A percentile compares a stretch with the other conserved stretches of the same genome.
Conservation (phyloP, 2,888 invertebrate species). For the Apamea crenata region DNA sequence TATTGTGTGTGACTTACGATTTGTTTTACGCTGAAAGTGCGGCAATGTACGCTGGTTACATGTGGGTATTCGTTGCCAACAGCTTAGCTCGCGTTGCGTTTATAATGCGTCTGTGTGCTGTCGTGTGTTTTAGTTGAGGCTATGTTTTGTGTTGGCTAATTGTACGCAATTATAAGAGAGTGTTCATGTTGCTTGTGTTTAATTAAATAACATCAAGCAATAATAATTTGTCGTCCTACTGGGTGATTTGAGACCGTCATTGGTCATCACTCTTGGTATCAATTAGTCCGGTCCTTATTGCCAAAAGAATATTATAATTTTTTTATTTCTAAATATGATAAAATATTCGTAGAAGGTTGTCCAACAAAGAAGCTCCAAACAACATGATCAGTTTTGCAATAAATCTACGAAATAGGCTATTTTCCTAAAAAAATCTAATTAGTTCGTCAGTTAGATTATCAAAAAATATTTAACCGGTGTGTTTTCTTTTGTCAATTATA, state of each 20-base stretch:
- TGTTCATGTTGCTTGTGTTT: background rate
- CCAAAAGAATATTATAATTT: background rate
- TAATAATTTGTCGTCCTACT: background rate
- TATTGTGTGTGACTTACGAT: conserved; percentile 65
- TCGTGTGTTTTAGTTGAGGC: conserved; percentile 18
- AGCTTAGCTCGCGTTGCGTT: conserved; percentile 41
- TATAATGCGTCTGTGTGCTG: conserved; percentile 28
- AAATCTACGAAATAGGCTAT: background rate
- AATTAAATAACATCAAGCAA: background rate
- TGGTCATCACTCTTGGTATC: background rate
- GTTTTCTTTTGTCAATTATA: too few species aligned
- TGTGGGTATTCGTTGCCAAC: conserved; percentile 46
- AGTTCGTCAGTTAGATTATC: too few species aligned
- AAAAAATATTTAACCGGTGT: too few species aligned
- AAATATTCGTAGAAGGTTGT: background rate
- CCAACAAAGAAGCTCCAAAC: background rate
- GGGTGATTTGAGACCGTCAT: background rate
- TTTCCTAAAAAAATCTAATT: too few species aligned
- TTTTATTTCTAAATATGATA: background rate
- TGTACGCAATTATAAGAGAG: conserved; percentile 3
- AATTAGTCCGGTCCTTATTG: background rate
- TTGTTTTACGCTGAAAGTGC: conserved; percentile 43
- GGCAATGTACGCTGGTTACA: conserved; percentile 50
- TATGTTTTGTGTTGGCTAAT: conserved; percentile 30
- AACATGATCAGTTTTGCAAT: background rate